These are phyloP conservation scores for Oreortyx pictus DNA, from an alignment of 2,797 vertebrate genomes.

Conservation along the genomic window DNA sequence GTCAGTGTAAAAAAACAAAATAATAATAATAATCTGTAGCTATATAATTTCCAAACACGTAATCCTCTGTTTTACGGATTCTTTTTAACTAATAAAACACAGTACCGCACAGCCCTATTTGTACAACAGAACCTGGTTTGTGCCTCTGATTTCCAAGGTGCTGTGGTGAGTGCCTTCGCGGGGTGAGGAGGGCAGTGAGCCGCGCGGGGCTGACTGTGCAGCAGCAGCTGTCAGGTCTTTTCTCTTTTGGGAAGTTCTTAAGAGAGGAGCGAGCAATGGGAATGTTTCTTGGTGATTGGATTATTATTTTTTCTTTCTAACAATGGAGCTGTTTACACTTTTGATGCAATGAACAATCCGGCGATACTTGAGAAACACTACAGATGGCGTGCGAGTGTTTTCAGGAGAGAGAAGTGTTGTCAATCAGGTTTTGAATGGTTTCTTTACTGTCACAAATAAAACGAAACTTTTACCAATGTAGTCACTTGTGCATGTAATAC, in stretches of 20 bases:
- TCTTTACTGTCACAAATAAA: constrained; percentile 83
- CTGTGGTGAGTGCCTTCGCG: constrained; percentile 69
- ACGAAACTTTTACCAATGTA: constrained; percentile 59
- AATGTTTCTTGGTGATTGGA: not conserved
- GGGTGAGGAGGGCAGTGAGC: not conserved
- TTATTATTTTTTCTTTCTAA: not conserved
- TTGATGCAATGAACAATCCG: constrained; percentile 73
- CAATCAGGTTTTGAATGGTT: constrained; percentile 73
- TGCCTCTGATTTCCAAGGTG: constrained; percentile 79
- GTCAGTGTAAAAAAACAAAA: constrained; percentile 9
- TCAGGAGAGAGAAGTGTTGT: constrained; percentile 66
- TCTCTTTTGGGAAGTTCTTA: constrained; percentile 51
- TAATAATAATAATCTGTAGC: constrained; percentile 23
- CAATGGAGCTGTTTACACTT: constrained; percentile 70
- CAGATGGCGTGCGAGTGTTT: constrained; percentile 56
- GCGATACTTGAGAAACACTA: constrained; percentile 73
- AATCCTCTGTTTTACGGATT: constrained; percentile 58
- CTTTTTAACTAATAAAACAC: constrained; percentile 72
- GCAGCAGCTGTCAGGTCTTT: constrained; percentile 39
- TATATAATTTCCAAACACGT: constrained; percentile 33
- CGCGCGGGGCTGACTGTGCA: constrained; percentile 50
- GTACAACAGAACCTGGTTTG: constrained; percentile 68
- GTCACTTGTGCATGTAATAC: constrained; percentile 62
- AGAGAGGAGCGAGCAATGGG: constrained; percentile 33
- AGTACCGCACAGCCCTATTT: constrained; percentile 73